Conservation (phyloP, 2,113 vertebrate species). For the Entelurus aequoreus region DNA sequence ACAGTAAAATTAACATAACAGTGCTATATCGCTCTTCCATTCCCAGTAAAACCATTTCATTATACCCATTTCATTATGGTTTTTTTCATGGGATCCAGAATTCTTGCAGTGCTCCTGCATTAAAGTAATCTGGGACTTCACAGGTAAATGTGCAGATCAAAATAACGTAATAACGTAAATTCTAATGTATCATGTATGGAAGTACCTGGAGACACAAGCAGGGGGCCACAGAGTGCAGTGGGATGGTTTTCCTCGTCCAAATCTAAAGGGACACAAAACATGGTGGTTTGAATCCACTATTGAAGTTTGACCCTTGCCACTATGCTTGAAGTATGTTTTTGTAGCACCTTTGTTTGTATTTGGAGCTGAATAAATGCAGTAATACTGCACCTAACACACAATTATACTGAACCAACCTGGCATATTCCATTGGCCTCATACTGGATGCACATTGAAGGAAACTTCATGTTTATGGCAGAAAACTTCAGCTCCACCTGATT, state of each 20-base stretch:
- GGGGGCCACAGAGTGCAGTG: slow-evolving; percentile 50
- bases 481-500: slow-evolving; percentile 46
- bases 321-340: background rate
- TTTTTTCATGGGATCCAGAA: no score
- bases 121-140: no score
- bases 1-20: no score
- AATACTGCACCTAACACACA: background rate
- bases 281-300: background rate
- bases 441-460: slow-evolving; percentile 48
- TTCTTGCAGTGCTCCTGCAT: no score
- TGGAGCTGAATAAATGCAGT: background rate
- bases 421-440: slow-evolving; percentile 50
- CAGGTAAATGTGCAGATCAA: no score
- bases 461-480: background rate
- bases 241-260: slow-evolving; percentile 38
- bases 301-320: background rate
- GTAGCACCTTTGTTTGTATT: background rate
- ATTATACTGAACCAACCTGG: slow-evolving; percentile 39
- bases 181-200: background rate
- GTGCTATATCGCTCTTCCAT: no score
- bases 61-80: no score
- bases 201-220: slow-evolving; percentile 73
- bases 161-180: background rate
- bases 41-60: no score
- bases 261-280: slow-evolving; percentile 27